These are phyloP conservation scores for Monopterus albus DNA, from an alignment of 2,113 vertebrate genomes.

Conservation along the genomic window DNA sequence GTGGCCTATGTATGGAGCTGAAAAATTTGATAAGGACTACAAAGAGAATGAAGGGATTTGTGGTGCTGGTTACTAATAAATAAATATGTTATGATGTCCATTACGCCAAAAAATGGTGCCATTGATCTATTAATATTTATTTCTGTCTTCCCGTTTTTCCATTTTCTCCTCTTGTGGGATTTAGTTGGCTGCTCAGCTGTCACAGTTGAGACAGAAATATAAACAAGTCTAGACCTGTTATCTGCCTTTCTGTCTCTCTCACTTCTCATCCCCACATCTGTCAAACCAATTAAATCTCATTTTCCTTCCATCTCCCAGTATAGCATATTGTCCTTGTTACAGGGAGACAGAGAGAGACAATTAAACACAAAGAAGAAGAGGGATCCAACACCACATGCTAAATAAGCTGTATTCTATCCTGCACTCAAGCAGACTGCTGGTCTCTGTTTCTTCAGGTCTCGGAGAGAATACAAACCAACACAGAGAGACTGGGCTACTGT, in stretches of 20 bases:
- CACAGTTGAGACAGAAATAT: constrained; percentile 68
- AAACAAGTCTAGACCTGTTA: constrained; percentile 79
- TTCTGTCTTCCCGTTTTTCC: background rate
- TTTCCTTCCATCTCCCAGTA: constrained; percentile 57
- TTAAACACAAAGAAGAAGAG: constrained; percentile 35
- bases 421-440: constrained; percentile 2
- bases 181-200: constrained; percentile 64
- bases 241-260: constrained; percentile 57
- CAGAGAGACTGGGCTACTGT: constrained; percentile 82
- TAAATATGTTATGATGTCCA: constrained; percentile 16
- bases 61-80: background rate
- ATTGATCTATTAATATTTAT: constrained; percentile 39
- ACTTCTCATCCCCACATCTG: constrained; percentile 67
- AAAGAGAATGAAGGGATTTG: constrained; percentile 6
- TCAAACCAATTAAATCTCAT: constrained; percentile 72
- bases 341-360: constrained; percentile 26
- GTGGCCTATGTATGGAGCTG: background rate
- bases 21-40: constrained; percentile 2
- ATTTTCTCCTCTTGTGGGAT: constrained; percentile 51
- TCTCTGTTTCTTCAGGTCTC: constrained; percentile 81
- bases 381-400: constrained; percentile 25
- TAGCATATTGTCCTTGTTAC: constrained; percentile 44
- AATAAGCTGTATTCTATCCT: constrained; percentile 37
- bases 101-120: background rate
- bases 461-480: constrained; percentile 91